Conservation (phyloP, 2,888 invertebrate species). For the Drosophila mimica region DNA sequence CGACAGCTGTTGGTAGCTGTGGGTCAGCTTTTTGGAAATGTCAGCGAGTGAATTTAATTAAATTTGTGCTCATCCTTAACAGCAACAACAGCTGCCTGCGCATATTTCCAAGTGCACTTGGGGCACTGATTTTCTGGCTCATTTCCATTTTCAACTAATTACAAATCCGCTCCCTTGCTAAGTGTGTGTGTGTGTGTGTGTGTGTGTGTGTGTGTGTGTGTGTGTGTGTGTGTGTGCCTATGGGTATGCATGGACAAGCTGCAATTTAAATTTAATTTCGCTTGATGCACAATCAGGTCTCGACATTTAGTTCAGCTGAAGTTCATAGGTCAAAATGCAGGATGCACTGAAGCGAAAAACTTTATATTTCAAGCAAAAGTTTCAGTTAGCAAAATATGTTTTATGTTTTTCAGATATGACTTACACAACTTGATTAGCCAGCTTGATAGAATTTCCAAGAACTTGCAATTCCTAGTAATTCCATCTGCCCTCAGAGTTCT, state of each 20-base stretch:
- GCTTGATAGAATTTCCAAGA: neutral
- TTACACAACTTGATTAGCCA: neutral
- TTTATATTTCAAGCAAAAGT: constrained; percentile 25
- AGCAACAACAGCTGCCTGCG: constrained; percentile 7
- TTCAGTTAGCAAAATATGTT: neutral
- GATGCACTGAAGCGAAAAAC: constrained; percentile 10
- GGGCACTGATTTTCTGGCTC: constrained; percentile 39
- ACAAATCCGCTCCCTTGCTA: constrained; percentile 36
- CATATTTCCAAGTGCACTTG: constrained; percentile 30
- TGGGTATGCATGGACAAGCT: constrained; percentile 13
- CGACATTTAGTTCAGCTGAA: constrained; percentile 3
- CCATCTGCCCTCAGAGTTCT: neutral
- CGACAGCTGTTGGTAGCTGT: constrained; percentile 36
- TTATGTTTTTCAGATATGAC: neutral
- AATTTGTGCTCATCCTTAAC: constrained; percentile 17
- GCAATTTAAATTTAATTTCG: constrained; percentile 32
- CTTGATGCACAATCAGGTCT: constrained; percentile 8
- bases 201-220: neutral
- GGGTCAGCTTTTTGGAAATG: constrained; percentile 17
- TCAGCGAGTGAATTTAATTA: constrained; percentile 31
- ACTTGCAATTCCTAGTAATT: neutral
- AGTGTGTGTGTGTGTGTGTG: constrained; percentile 3
- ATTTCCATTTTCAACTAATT: constrained; percentile 58
- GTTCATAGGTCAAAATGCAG: constrained; percentile 31
- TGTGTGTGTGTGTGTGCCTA: neutral